A percentile compares a stretch with the other conserved stretches of the same genome.
These are phyloP conservation scores for Lethenteron reissneri DNA, from an alignment of 2,113 vertebrate genomes.

Conservation along the genomic window DNA sequence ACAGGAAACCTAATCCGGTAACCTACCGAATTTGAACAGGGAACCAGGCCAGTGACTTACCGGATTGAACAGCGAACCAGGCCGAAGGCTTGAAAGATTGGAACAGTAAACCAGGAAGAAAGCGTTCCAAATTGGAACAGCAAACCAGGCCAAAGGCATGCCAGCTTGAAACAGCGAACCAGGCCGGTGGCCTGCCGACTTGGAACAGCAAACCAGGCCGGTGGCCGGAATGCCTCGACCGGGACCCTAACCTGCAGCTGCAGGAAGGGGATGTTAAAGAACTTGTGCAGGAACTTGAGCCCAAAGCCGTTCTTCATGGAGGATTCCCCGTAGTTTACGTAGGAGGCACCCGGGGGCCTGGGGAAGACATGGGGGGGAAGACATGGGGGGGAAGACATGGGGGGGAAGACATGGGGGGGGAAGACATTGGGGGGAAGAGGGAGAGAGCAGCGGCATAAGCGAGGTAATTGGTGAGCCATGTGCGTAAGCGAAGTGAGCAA, in stretches of 20 bases:
- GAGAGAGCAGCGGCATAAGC: neutral
- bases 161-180: too few species aligned
- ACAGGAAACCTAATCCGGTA: too few species aligned
- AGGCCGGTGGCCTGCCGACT: too few species aligned
- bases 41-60: too few species aligned
- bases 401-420: neutral
- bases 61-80: too few species aligned
- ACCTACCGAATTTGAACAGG: too few species aligned
- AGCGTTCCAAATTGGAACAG: too few species aligned
- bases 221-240: too few species aligned
- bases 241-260: slow-evolving; percentile 54
- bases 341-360: slow-evolving; percentile 73
- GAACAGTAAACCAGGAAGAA: too few species aligned
- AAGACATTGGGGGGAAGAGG: neutral
- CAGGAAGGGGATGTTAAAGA: slow-evolving; percentile 95
- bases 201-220: too few species aligned
- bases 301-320: slow-evolving; percentile 98
- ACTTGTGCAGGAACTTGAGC: slow-evolving; percentile 79
- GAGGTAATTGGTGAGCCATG: neutral
- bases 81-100: too few species aligned
- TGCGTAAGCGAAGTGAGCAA: neutral
- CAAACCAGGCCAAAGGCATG: too few species aligned
- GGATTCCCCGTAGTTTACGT: slow-evolving; percentile 86
- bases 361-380: slow-evolving; percentile 8
- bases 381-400: neutral